A percentile compares a stretch with the other conserved stretches of the same genome.
Evolutionary conservation across 2,888 invertebrate genomes (phyloP).

Genomic region (Neoscelio sp.): DNA sequence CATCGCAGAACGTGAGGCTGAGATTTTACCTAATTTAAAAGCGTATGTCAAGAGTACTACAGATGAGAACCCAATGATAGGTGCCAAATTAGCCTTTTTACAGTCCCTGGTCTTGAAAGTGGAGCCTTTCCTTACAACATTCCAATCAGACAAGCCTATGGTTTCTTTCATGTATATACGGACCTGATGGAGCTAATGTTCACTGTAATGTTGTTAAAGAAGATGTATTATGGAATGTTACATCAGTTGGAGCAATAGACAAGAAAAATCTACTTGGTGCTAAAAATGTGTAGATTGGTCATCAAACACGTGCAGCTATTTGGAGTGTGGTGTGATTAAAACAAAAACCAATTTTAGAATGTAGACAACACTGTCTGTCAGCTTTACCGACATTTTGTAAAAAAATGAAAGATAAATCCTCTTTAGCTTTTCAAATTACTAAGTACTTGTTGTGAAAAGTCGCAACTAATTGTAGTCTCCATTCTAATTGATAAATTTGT

Average conservation of each 20-base stretch:
- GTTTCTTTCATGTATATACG: slow-evolving; percentile 63
- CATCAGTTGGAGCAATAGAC: slow-evolving; percentile 3
- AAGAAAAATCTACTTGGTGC: no score
- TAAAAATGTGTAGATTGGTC: no score
- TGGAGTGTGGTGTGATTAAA: not conserved
- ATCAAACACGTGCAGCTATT: slow-evolving; percentile 1
- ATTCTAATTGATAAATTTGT: not conserved
- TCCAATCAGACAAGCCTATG: slow-evolving; percentile 65
- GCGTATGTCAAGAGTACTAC: slow-evolving; percentile 1
- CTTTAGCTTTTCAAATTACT: slow-evolving; percentile 6
- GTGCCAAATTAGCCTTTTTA: slow-evolving; percentile 63
- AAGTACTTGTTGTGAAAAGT: slow-evolving; percentile 9
- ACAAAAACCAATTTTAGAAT: slow-evolving; percentile 8
- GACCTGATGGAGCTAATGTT: not conserved
- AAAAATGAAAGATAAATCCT: slow-evolving; percentile 25
- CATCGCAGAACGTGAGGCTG: no score
- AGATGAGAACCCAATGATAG: slow-evolving; percentile 3
- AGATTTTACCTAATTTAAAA: no score
- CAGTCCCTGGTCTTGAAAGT: slow-evolving; percentile 51
- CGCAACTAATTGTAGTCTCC: no score
- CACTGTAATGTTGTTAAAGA: slow-evolving; percentile 2
- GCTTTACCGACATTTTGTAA: slow-evolving; percentile 23
- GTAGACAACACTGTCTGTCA: slow-evolving; percentile 4
- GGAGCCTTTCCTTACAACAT: slow-evolving; percentile 65
- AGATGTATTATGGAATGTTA: not conserved